Conservation (phyloP, 1,140 invertebrate species). For the Dryas iulia region DNA sequence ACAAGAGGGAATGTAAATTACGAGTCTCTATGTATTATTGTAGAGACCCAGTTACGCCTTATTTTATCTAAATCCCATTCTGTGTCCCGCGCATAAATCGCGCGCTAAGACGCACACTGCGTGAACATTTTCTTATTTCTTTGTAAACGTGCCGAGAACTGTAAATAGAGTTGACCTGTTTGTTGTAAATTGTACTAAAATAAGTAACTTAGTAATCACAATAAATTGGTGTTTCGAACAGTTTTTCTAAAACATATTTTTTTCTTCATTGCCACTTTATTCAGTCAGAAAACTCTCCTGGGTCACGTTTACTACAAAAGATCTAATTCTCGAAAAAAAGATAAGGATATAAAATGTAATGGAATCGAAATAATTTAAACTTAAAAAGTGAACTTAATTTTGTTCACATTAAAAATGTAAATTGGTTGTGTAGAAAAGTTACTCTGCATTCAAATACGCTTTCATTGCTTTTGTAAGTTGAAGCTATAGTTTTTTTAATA, state of each 20-base stretch:
- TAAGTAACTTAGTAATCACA: neutral
- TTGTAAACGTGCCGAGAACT: conserved; percentile 72
- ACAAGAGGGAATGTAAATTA: conserved; percentile 48
- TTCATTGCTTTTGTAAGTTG: too few species aligned
- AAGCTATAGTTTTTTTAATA: too few species aligned
- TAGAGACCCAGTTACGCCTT: conserved; percentile 29
- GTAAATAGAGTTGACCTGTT: conserved; percentile 53
- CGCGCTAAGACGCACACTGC: conserved; percentile 66
- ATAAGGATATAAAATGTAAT: neutral
- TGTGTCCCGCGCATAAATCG: conserved; percentile 74
- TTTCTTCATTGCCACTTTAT: neutral
- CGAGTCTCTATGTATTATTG: conserved; percentile 4
- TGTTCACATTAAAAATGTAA: too few species aligned
- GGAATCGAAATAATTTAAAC: neutral
- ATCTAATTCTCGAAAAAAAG: neutral
- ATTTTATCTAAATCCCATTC: conserved; percentile 76
- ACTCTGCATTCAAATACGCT: too few species aligned
- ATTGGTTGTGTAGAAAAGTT: too few species aligned
- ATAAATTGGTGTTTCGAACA: neutral
- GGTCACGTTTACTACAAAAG: neutral
- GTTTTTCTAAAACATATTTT: neutral
- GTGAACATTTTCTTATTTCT: conserved; percentile 76
- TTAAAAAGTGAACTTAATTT: neutral
- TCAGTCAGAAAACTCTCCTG: neutral
- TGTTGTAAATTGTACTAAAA: conserved; percentile 23